Base-by-base conservation (phyloP, 2,113 vertebrate genomes). In the Bufo gargarizans region DNA sequence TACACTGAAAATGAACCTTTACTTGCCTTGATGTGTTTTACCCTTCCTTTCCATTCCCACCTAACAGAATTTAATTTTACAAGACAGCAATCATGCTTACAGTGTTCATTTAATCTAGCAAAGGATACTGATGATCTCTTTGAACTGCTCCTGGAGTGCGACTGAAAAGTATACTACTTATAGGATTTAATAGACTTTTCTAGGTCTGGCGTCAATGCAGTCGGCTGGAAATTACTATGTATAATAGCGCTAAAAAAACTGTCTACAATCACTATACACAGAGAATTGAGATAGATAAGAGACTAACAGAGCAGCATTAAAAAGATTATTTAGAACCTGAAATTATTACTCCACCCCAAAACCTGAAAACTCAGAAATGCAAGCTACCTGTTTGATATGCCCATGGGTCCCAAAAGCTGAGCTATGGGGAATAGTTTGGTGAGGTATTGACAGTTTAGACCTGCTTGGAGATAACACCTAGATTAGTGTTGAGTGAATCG, bases 101-200 rank as follows among this genome's bases (percentile, higher is more conserved):
- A 49, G 72, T 11, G 45, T 50, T 10, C 16, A 17, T 20, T 47
- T 76, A 6, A 76, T 76, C 72, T 50, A 76, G 13, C 45, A 17
- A 7, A 50, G 72, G 71, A 74, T 47, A 74, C 47, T 76, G 33
- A 16, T 76, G 72, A 76, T 49, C 72, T 76, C 7, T 76, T 50
- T 76, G 16, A 76, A 47, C 45, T 19, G 16, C 47, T 76, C 47
- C 72, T 47, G 71, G 13, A 43, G 71, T 76, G 72, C 14, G 4
- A 17, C 47, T 76, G 16, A 45, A 50, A 76, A 50, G 50, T 50
- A 9, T 50, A 50, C 45, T 76, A 9, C 72, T 76, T 76, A 76
- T 19, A 49, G 72, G 17, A 76, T 76, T 76, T 76, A 76, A 76
- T 76, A 76, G 72, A 76, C 47, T 19, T 76, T 72, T 76, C 17